Evolutionary conservation across 2,888 invertebrate genomes (phyloP), one percentile per base, ranked within the genome.

Genomic region (Temnothorax unifasciatus): DNA sequence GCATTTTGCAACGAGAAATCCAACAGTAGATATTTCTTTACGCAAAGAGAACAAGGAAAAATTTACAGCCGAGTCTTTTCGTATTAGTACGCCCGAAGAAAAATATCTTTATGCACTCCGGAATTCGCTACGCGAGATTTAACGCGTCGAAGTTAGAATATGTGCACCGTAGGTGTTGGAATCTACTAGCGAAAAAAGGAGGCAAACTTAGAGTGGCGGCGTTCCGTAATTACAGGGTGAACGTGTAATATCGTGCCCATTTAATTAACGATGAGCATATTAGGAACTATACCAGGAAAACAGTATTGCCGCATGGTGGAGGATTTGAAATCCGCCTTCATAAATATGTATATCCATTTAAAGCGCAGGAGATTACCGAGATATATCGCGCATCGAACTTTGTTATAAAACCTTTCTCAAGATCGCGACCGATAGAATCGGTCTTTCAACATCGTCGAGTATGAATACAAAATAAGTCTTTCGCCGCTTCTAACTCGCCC

Each of bases 391-490:
- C 64, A 11, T 81, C 79, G 21, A 59, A 71, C 34, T 79, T 71
- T 73, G 25, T 47, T 81, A 73, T 18, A 38, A 73, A 71, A 47
- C 5, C 76, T 63, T 63, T 29, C 82, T 63, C 82, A 29, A 54
- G 59, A 82, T 52, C 41, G 29, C 59, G 25, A 15, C 50, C 59
- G 59, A 81, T 73, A 59, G 47, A 59, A 81, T 73, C 59, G 47
- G 52, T 25, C 44, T 47, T 15, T 69, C 57, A 54, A 41, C 64
- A 52, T 68, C 79, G 66, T 61, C 63, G 75, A n/a, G 59, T 69
- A 85, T 83, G 84, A 82, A 75, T 68, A 69, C 57, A 71, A 79
- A 68, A 47, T 73, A 52, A 59, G 75, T 71, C 77, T 68, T 74
- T 61, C 18, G 82, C 44, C 61, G 68, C 54, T 59, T 82, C 47